Base-by-base conservation (phyloP, 2,113 vertebrate species). In the Ceratotherium simum region DNA sequence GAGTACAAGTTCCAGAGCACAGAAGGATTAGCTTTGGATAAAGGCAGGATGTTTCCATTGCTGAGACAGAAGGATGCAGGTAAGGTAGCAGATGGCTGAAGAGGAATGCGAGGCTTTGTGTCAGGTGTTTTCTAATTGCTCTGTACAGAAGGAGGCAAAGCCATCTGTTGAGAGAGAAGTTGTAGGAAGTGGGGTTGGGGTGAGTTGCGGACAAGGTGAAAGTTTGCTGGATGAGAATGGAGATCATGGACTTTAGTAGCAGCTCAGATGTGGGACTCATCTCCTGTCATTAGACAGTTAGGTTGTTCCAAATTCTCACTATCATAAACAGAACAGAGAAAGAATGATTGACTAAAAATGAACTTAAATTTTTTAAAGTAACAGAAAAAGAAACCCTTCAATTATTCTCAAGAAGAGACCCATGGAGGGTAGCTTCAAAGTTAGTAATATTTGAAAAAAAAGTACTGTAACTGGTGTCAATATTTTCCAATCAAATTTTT, bases 401-500 rank as follows among this genome's bases (percentile, higher is more conserved):
- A 10, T 82, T 76, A 62, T 86, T 83, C 8, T 96, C 16, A 88
- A n/a, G 46, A 92, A 92, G 67, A 94, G 65, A 64, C 17, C 12
- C 18, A 76, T 27, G 85, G 51, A 92, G 20, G 8, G 10, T 27
- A 76, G 12, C 18, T 69, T 91, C 27, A n/a, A 54, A 46, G 23
- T 92, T 80, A 72, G 18, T 42, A 69, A 88, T 82, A 56, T 29
- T 79, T 94, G 25, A 65, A 64, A 72, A 72, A 67, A 58, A 58
- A 93, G 76, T 62, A 87, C 60, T 46, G 27, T 8, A 79, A 96
- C 18, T 79, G 5, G 31, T 81, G 10, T 95, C 75, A 95, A 1
- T 88, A 73, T 79, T 97, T 95, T 90, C 39, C 23, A 62, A 82
- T 67, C 25, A 89, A 21, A 80, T 72, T 73, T 91, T 95, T 91